Evolutionary conservation across 2,113 vertebrate genomes (phyloP).

Genomic region (Opisthocomus hoazin): DNA sequence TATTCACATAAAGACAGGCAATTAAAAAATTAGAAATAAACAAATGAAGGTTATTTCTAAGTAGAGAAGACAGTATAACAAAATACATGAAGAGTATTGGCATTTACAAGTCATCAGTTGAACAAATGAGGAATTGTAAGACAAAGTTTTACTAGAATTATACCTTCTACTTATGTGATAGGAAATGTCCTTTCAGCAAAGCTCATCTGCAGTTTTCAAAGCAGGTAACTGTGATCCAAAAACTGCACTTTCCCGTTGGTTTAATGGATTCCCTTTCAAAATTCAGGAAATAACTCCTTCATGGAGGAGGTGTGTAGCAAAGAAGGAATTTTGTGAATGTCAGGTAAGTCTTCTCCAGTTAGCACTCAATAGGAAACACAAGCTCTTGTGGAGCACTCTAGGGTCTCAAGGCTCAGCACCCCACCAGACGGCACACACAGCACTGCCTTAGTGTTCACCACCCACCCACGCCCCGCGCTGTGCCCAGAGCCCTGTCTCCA

Average conservation of each 20-base stretch:
- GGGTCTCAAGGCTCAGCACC: not conserved
- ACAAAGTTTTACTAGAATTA: not conserved
- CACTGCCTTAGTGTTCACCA: not conserved
- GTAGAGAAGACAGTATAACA: not conserved
- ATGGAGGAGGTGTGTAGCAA: not conserved
- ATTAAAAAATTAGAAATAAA: not conserved
- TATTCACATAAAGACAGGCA: not conserved
- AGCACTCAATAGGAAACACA: not conserved
- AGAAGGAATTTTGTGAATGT: not conserved
- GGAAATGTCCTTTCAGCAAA: not conserved
- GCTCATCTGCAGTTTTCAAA: not conserved
- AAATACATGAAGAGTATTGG: not conserved
- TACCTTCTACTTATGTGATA: not conserved
- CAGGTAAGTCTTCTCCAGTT: not conserved
- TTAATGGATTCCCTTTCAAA: not conserved
- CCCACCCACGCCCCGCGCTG: rapidly evolving
- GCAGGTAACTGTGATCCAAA: not conserved
- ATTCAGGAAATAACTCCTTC: not conserved
- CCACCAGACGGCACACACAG: not conserved
- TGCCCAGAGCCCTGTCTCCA: not conserved
- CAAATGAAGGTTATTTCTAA: not conserved
- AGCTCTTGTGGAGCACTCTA: not conserved
- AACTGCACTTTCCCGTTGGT: not conserved
- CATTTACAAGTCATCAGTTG: not conserved
- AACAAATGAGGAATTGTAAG: not conserved